Evolutionary conservation across 2,888 invertebrate genomes (phyloP), one percentile per base, ranked within the genome.

Genomic region (Coecobrya sp.): DNA sequence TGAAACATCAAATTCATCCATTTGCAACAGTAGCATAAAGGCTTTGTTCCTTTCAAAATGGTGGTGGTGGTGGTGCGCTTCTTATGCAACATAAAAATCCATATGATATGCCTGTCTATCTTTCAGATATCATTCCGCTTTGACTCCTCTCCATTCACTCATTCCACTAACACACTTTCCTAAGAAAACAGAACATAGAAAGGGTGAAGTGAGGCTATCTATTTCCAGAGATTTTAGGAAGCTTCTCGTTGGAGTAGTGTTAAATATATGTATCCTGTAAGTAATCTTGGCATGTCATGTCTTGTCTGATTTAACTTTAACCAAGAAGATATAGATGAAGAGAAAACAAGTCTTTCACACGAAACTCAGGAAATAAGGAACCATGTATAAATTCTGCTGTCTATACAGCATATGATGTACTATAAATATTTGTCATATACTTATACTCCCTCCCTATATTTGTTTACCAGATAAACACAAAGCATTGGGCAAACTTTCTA

Each of bases 241-340:
- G n/a, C 7, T 55, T 19, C 19, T 65, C 65, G 19, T 13, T 25
- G 25, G 5, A 55, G 55, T 55, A 19, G 11, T 27, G 19, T 1
- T 65, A 65, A 27, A 81, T 81, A 81, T 55, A 81, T 81, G 25
- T 81, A 30, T 55, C 36, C 19, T 55, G 59, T 82, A 49, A 79
- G 25, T 79, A 52, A 82, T 82, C 36, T 36, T 62, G 82, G 59
- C 82, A 30, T 59, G 82, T 55, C 82, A 79, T 49, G 49, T 79
- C 79, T 62, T 62, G 62, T 59, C 62, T 82, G 59, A 82, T 82
- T 55, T 62, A 19, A 27, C 27, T 55, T 22, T 36, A 30, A 82
- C 45, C 55, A 81, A 13, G 76, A 76, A 42, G 45, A 76, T n/a
- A 4, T 45, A 52, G 52, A 52, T 81, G 25, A 81, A 45, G 81